Base-by-base conservation (phyloP, 37 sponge, comb jelly and placozoan species). In the Bolinopsis microptera region DNA sequence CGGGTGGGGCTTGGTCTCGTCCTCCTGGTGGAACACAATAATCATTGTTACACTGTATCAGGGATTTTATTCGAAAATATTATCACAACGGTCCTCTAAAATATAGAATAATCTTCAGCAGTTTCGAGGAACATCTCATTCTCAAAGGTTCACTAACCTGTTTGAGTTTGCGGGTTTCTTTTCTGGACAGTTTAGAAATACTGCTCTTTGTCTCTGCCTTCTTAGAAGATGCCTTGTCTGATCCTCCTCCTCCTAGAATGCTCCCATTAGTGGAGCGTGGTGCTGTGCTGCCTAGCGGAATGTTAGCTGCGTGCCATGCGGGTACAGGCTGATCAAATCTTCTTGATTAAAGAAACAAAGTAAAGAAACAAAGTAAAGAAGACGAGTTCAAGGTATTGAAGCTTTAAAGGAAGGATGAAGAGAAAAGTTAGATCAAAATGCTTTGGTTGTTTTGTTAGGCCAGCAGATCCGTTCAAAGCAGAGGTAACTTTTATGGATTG, bases 131-230 rank as follows among this genome's bases (percentile, higher is more conserved):
- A n/a, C n/a, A n/a, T n/a, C n/a, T n/a, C n/a, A n/a, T n/a, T n/a
- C n/a, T n/a, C n/a, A n/a, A n/a, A n/a, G n/a, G n/a, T n/a, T n/a
- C n/a, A 70, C 74, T 13, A 24, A 80, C 82, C 38, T 8, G 5
- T 22, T 80, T 80, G 37, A 80, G 82, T 80, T 80, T 80, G 32
- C 82, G 24, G 22, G 82, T 80, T 80, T 80, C 82, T 37, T 80
- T 80, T 30, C 82, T 80, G 2, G 82, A 80, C 16, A 80, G 82
- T 80, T 35, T 70, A 26, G 74, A 70, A 26, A 70, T 70, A n/a
- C 28, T 70, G 26, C 30, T 70, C 74, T 70, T 70, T 70, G 74
- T 22, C 28, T 70, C 74, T 9, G 25, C 74, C 5, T 5, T 13
- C 13, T 48, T 48, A 13, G 61, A 48, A 48, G 9, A 5, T 13